Percentiles rank a stretch among this genome's conserved stretches.
Evolutionary conservation across 2,113 vertebrate genomes (phyloP).

Genomic region (Nestor notabilis): DNA sequence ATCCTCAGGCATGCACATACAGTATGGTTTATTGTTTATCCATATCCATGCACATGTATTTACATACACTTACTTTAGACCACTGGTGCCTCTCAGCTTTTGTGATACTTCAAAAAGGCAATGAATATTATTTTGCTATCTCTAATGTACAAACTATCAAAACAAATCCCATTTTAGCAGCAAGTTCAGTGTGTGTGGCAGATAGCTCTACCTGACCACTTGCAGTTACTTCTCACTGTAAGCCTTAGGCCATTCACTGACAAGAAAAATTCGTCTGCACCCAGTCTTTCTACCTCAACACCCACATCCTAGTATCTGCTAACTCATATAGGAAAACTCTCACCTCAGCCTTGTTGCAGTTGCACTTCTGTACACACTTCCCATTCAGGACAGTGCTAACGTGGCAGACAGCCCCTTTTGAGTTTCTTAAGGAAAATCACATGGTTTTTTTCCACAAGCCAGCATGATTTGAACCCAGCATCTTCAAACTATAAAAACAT

Average conservation of each 20-base stretch:
- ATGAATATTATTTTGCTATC: not conserved
- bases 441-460: fast-evolving
- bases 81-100: not conserved
- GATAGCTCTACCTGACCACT: not conserved
- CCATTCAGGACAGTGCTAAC: not conserved
- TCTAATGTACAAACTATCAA: not conserved
- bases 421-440: not conserved
- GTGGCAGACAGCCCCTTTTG: not conserved
- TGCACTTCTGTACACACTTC: not conserved
- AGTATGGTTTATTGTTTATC: not conserved
- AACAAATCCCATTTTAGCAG: not conserved
- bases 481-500: not conserved
- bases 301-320: not conserved
- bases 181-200: not conserved
- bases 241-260: not conserved
- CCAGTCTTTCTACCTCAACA: not conserved
- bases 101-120: not conserved
- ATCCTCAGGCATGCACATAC: not conserved
- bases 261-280: not conserved
- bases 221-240: not conserved
- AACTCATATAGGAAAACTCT: not conserved
- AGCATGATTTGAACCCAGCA: not conserved
- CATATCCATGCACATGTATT: not conserved
- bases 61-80: not conserved
- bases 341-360: not conserved